Evolutionary conservation across 2,797 vertebrate species (phyloP), one percentile per base, ranked within the genome.

Genomic region (Chloroceryle amazona): DNA sequence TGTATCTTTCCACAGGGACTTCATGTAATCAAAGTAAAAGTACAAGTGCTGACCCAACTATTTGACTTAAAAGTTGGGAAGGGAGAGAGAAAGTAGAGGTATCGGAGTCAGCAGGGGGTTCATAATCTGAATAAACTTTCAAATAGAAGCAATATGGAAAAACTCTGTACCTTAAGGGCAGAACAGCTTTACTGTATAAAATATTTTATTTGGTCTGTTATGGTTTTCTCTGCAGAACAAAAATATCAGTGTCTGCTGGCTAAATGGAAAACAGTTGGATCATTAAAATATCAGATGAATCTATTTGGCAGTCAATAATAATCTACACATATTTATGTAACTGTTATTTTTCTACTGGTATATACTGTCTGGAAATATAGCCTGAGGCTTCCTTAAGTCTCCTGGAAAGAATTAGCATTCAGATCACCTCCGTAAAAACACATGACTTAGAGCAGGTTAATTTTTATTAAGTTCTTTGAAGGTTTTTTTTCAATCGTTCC

Each of bases 191-290:
- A 83, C 75, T 93, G 65, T 92, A 85, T 93, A 87, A 92, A 91
- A 86, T 58, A 65, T 74, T 97, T 96, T 95, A 95, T 96, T 97
- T 94, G 86, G 49, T 86, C 68, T 94, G 90, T 89, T 95, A 95
- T 25, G 78, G 66, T 94, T 97, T 96, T 95, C 88, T 94, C 66
- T 83, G 81, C 81, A 79, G 91, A 94, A 91, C 81, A 91, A 95
- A 90, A 95, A 95, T 91, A 72, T 83, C 81, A 85, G 23, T 95
- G 94, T 96, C 95, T 96, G 95, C 90, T 95, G 93, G 86, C 83
- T 95, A 95, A 96, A 95, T 96, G 91, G 86, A 93, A 96, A 97
- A 95, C 96, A 97, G 83, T 95, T 90, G 94, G 86, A 95, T 96
- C 93, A 93, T 96, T 90, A 97, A 96, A 96, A 95, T 96, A 97